phyloP scores from a whole-genome alignment of 2,797 vertebrate genomes.

The Squalus acanthias region DNA sequence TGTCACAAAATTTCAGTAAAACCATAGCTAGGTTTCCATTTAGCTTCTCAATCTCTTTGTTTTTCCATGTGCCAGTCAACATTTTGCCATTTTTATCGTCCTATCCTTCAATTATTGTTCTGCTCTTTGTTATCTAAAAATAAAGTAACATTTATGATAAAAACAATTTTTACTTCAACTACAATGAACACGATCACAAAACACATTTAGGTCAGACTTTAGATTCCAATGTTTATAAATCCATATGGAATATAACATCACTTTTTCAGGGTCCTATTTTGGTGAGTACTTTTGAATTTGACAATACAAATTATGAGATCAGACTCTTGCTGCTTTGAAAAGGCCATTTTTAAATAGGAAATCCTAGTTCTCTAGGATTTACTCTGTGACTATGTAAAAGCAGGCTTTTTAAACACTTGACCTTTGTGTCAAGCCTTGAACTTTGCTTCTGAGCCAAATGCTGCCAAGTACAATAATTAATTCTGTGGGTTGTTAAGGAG shows the following conservation, averaged over 20 bases:
- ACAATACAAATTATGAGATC: not conserved
- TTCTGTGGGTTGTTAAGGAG: no score
- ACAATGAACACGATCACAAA: not conserved
- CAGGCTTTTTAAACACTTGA: not conserved
- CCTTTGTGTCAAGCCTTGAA: not conserved
- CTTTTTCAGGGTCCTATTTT: not conserved
- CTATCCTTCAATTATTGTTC: not conserved
- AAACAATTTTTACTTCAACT: not conserved
- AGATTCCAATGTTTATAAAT: not conserved
- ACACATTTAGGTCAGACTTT: not conserved
- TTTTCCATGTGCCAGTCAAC: not conserved
- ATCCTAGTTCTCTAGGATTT: not conserved
- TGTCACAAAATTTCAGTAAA: not conserved
- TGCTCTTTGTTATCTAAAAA: not conserved
- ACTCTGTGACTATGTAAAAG: not conserved
- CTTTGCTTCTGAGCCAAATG: not conserved
- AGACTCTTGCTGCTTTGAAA: not conserved
- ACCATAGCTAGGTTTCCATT: not conserved
- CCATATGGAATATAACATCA: not conserved
- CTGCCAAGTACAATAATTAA: not conserved
- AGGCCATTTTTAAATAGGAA: not conserved
- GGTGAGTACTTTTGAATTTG: not conserved
- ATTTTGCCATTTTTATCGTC: not conserved
- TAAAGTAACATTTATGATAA: not conserved
- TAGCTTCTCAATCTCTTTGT: not conserved